Percentiles rank a stretch among this genome's conserved stretches.
Evolutionary conservation across 2,888 invertebrate species (phyloP).

Genomic region (Plusia festucae): DNA sequence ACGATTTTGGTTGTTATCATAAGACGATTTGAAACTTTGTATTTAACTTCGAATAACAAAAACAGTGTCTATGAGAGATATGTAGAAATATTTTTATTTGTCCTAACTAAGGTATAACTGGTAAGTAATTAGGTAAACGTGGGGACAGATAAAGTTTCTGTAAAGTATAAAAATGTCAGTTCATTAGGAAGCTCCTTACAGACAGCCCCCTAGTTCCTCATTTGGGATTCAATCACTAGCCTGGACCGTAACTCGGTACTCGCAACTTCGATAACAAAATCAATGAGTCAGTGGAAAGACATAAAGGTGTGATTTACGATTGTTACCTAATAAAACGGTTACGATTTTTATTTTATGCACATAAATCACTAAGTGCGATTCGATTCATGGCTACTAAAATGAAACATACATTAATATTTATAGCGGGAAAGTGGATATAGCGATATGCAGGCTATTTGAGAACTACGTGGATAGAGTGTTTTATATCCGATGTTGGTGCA

Average conservation of each 20-base stretch:
- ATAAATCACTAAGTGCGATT: neutral
- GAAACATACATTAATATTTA: constrained; percentile 5
- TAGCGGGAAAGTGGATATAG: neutral
- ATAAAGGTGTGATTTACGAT: constrained; percentile 35
- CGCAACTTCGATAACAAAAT: neutral
- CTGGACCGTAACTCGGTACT: neutral
- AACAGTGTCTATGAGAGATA: neutral
- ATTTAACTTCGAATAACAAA: neutral
- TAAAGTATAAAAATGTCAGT: neutral
- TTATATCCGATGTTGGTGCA: no score
- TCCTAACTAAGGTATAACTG: neutral
- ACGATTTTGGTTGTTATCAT: constrained; percentile 7
- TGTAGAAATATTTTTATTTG: neutral
- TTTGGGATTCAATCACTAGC: neutral
- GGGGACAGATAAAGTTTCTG: neutral
- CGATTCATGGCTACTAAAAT: constrained; percentile 5
- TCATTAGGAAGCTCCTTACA: constrained; percentile 2
- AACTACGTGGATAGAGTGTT: neutral
- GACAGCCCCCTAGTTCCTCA: neutral
- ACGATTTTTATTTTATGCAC: constrained; percentile 4
- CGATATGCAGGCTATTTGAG: neutral
- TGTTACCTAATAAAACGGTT: constrained; percentile 3
- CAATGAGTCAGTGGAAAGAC: constrained; percentile 16
- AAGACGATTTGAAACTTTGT: constrained; percentile 1
- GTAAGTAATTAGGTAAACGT: neutral